phyloP scores from a whole-genome alignment of 1,140 invertebrate genomes.

The Cydia strobilella region DNA sequence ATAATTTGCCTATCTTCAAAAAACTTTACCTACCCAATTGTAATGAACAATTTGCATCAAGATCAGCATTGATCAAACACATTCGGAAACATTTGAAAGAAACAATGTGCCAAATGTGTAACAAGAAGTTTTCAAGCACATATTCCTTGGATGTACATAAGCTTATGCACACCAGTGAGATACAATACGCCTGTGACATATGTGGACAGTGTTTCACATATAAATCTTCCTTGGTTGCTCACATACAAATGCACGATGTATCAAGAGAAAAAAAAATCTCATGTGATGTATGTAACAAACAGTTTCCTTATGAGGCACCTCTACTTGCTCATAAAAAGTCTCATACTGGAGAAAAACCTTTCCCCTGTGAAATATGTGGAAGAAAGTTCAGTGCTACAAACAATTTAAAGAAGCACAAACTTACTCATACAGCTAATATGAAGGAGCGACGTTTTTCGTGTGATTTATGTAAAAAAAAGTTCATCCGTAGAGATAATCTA shows the following conservation, averaged over 20 bases:
- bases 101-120: slow-evolving; percentile 34
- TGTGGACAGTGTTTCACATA: slow-evolving; percentile 33
- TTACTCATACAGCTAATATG: neutral
- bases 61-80: slow-evolving; percentile 1
- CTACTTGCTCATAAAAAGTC: slow-evolving; percentile 14
- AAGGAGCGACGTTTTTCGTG: slow-evolving; percentile 26
- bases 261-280: neutral
- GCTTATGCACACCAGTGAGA: slow-evolving; percentile 16
- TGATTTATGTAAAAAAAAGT: slow-evolving; percentile 37
- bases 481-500: slow-evolving; percentile 34
- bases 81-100: neutral
- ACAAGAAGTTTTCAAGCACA: slow-evolving; percentile 24
- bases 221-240: slow-evolving; percentile 16
- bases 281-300: slow-evolving; percentile 37
- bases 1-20: too few species aligned
- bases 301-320: slow-evolving; percentile 25
- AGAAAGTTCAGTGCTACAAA: slow-evolving; percentile 3
- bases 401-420: slow-evolving; percentile 27
- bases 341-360: slow-evolving; percentile 19
- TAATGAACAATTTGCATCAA: neutral
- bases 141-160: slow-evolving; percentile 33
- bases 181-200: slow-evolving; percentile 15
- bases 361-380: neutral
- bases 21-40: too few species aligned
- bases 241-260: slow-evolving; percentile 11